A percentile compares a stretch with the other conserved stretches of the same genome.
Evolutionary conservation across 2,113 vertebrate species (phyloP).

Genomic region (Corythoichthys intestinalis): DNA sequence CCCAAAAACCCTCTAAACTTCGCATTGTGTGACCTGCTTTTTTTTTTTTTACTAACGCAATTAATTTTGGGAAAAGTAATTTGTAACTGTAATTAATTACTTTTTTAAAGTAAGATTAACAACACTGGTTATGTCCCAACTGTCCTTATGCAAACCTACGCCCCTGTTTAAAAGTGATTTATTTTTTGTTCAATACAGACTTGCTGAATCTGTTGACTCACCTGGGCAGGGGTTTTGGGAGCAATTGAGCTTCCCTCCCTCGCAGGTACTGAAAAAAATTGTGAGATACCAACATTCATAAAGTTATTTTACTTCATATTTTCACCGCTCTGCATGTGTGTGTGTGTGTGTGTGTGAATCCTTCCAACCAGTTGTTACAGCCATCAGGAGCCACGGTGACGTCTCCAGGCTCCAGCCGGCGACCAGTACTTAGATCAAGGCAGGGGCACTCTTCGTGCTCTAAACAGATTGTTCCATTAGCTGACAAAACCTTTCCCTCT

Average conservation of each 20-base stretch:
- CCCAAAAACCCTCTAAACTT: too few species aligned
- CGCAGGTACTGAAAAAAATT: slow-evolving; percentile 75
- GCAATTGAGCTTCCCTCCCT: slow-evolving; percentile 73
- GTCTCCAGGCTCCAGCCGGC: slow-evolving; percentile 60
- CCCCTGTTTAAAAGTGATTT: too few species aligned
- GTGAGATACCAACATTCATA: not conserved
- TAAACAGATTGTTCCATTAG: slow-evolving; percentile 70
- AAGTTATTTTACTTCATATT: not conserved
- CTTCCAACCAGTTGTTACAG: slow-evolving; percentile 85
- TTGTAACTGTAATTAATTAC: too few species aligned
- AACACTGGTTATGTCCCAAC: too few species aligned
- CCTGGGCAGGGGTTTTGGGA: slow-evolving; percentile 74
- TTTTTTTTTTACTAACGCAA: too few species aligned
- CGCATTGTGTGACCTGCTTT: too few species aligned
- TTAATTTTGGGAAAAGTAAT: too few species aligned
- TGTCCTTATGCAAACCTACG: too few species aligned
- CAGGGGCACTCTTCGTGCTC: slow-evolving; percentile 70
- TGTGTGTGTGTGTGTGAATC: not conserved
- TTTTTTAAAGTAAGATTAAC: too few species aligned
- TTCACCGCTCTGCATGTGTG: not conserved
- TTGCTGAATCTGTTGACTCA: slow-evolving; percentile 36
- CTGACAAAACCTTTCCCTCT: slow-evolving; percentile 71
- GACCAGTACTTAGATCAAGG: slow-evolving; percentile 71
- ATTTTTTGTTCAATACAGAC: not conserved
- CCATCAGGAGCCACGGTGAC: slow-evolving; percentile 56